Base-by-base conservation (phyloP, 2,797 vertebrate species). In the Serranus cabrilla region DNA sequence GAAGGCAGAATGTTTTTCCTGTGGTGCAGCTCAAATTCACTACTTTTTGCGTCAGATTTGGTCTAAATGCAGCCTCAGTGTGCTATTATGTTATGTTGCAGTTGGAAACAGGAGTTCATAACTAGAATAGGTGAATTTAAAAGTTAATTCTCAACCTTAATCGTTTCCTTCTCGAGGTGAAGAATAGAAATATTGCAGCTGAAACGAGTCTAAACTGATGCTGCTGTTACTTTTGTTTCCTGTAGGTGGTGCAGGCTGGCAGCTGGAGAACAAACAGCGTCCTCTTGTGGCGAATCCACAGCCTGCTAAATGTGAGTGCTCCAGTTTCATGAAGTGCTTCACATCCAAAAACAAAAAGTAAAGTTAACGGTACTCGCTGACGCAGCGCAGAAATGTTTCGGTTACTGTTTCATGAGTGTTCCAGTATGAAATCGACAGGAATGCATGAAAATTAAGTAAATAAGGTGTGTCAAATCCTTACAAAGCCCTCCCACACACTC, bases 401-500 rank as follows among this genome's bases (percentile, higher is more conserved):
- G n/a, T 49, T 16, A n/a, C 49, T 45, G 39, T 57, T 55, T 54
- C 12, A 13, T 57, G 57, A 60, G 34, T 76, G n/a, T 76, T 87
- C 67, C 66, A 65, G 72, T 58, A 56, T 52, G 25, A 78, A 58
- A 77, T n/a, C 1, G 23, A 17, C 20, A 54, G 74, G 69, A 90
- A 89, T 85, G 80, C 61, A 71, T 69, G 49, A 64, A 72, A 76
- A 71, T 69, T 40, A 80, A 71, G 64, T 51, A 71, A 65, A 74
- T 55, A 62, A 56, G 9, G 17, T 40, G 18, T 68, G 52, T 71
- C 11, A 20, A 23, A 21, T 50, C 64, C 39, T 70, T 39, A 55
- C 49, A 65, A 58, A 71, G 56, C 13, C 17, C 18, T 55, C 58
- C 1, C 34, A 57, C 58, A 74, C 50, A 25, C 59, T 10, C 65